Percentiles rank a stretch among this genome's conserved stretches.
These are phyloP conservation scores for Monochamus alternatus DNA, from an alignment of 2,888 invertebrate genomes.

Conservation along the genomic window DNA sequence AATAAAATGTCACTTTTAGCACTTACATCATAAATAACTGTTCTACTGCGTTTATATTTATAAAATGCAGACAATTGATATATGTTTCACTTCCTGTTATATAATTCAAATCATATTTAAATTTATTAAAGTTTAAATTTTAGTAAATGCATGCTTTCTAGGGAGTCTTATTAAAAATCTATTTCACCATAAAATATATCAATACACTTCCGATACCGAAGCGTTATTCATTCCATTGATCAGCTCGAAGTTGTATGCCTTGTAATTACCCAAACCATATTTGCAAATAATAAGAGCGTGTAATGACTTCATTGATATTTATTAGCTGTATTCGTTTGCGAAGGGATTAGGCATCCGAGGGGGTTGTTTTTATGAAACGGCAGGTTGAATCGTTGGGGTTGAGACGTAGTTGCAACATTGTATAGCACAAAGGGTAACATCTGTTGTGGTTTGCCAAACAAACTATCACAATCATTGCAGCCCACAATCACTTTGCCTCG, in stretches of 20 bases:
- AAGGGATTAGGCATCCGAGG: constrained; percentile 51
- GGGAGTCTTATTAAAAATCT: too few species aligned
- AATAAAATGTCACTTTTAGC: too few species aligned
- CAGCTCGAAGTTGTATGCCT: constrained; percentile 43
- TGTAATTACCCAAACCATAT: constrained; percentile 50
- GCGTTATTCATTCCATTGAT: constrained; percentile 32
- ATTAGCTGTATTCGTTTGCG: constrained; percentile 52
- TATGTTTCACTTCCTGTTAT: too few species aligned
- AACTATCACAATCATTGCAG: constrained; percentile 54
- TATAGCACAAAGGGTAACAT: constrained; percentile 59
- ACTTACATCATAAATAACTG: too few species aligned
- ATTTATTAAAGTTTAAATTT: too few species aligned
- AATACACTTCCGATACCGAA: constrained; percentile 6
- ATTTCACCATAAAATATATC: too few species aligned
- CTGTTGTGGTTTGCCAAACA: constrained; percentile 61
- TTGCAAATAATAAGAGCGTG: constrained; percentile 53
- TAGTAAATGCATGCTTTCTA: too few species aligned
- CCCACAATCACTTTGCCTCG: constrained; percentile 50
- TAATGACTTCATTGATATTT: constrained; percentile 57
- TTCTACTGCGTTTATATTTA: too few species aligned
- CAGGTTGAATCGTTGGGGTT: constrained; percentile 46
- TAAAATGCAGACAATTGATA: too few species aligned
- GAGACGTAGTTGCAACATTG: constrained; percentile 54
- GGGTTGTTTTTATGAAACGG: constrained; percentile 42
- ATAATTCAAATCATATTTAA: too few species aligned